Evolutionary conservation across 2,797 vertebrate genomes (phyloP), one percentile per base, ranked within the genome.

Genomic region (Odontamblyopus lacepedii): DNA sequence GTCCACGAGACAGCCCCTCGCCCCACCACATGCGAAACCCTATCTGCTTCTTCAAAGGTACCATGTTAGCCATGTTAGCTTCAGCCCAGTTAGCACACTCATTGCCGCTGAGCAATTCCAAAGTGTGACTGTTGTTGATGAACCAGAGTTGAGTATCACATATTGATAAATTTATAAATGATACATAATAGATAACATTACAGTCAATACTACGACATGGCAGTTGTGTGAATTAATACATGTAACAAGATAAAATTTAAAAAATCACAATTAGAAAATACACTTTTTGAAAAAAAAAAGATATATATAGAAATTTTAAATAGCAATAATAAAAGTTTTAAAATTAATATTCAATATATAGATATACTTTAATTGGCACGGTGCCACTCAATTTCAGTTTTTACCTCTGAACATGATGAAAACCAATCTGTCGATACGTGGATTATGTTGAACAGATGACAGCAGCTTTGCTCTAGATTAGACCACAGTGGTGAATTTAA

Each of bases 371-470:
- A 44, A 44, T 44, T 44, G 12, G 41, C 41, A 44, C 2, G 12
- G 12, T 44, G 41, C 11, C 41, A 44, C 18, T 61, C 61, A 1
- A 27, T 19, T 66, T 69, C 41, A 63, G 79, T 35, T 78, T 85
- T 86, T 77, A 75, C 79, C 73, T 78, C 61, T 71, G 76, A 86
- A 82, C 70, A 64, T 82, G 71, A 81, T 77, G 60, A 80, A 81
- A 72, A 83, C 84, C 82, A 78, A 85, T 85, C 78, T 85, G 75
- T 81, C 81, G 82, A 86, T 86, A 41, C 67, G 83, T 82, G 83
- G 85, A 88, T 90, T 88, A 89, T 76, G 79, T 78, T 27, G 72
- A 89, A 74, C 87, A 86, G 83, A 89, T 86, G 89, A 91, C 72
- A 68, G 67, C 35, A 57, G 85, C 76, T 91, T 83, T 87, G 82